Evolutionary conservation across 2,113 vertebrate genomes (phyloP).

Genomic region (Phaetusa simplex): DNA sequence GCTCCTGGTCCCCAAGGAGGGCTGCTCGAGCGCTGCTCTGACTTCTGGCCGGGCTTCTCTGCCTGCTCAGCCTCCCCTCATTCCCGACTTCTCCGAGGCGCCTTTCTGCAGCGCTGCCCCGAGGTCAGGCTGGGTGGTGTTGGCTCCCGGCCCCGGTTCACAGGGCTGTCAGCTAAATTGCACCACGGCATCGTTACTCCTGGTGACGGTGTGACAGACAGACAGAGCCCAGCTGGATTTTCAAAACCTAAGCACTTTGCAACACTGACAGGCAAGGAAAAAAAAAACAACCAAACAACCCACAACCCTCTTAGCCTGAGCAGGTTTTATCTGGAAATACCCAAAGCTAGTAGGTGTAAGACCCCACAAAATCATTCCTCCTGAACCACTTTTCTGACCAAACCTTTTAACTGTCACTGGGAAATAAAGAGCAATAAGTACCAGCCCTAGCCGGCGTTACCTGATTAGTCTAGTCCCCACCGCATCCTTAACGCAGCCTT

Average conservation of each 20-base stretch:
- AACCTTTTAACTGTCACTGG: slow-evolving; percentile 4
- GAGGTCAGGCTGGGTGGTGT: background rate
- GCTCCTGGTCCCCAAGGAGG: background rate
- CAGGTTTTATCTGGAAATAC: slow-evolving; percentile 31
- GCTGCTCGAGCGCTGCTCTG: background rate
- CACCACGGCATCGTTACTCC: background rate
- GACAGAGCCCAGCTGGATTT: slow-evolving; percentile 40
- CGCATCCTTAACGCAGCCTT: background rate
- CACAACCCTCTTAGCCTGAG: background rate
- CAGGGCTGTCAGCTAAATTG: slow-evolving; percentile 4
- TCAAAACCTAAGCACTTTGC: slow-evolving; percentile 38
- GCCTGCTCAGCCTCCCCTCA: fast-evolving
- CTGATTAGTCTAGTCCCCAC: background rate
- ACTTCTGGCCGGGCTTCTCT: background rate
- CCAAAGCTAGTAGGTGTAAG: background rate
- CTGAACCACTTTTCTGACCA: background rate
- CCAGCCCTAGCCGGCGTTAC: background rate
- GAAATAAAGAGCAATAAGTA: background rate
- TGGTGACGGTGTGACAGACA: background rate
- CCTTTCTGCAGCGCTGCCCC: background rate
- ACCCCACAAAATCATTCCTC: background rate
- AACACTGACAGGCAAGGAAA: background rate
- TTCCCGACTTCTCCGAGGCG: background rate
- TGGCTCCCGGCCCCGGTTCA: background rate
- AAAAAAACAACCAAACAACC: background rate